phyloP scores from a whole-genome alignment of 2,797 vertebrate genomes.

The Crotalus adamanteus region DNA sequence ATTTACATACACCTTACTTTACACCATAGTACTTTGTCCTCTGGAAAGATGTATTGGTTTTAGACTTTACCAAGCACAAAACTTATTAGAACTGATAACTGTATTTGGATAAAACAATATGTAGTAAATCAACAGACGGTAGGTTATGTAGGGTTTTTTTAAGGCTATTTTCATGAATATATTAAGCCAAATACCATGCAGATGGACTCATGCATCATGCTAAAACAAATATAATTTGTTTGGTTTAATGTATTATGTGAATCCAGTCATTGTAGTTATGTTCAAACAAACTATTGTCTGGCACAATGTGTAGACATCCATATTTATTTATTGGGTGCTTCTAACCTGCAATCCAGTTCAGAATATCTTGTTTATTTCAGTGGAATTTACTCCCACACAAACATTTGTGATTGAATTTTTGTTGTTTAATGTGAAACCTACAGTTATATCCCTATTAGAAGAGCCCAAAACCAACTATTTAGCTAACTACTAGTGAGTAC shows the following conservation, averaged over 20 bases:
- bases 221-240: neutral
- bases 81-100: neutral
- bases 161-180: neutral
- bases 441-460: neutral
- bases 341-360: neutral
- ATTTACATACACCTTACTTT: neutral
- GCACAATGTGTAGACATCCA: neutral
- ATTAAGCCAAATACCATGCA: neutral
- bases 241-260: neutral
- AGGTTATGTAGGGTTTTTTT: neutral
- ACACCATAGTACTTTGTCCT: neutral
- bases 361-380: neutral
- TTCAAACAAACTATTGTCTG: neutral
- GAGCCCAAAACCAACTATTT: neutral
- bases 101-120: neutral
- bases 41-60: neutral
- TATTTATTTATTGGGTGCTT: neutral
- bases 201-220: neutral
- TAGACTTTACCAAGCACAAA: neutral
- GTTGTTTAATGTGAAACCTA: neutral
- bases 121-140: neutral
- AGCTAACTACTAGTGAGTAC: neutral
- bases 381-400: neutral
- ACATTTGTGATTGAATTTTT: neutral
- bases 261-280: neutral